Evolutionary conservation across 1,140 invertebrate species (phyloP).

Genomic region (Lysiphlebus fabarum): DNA sequence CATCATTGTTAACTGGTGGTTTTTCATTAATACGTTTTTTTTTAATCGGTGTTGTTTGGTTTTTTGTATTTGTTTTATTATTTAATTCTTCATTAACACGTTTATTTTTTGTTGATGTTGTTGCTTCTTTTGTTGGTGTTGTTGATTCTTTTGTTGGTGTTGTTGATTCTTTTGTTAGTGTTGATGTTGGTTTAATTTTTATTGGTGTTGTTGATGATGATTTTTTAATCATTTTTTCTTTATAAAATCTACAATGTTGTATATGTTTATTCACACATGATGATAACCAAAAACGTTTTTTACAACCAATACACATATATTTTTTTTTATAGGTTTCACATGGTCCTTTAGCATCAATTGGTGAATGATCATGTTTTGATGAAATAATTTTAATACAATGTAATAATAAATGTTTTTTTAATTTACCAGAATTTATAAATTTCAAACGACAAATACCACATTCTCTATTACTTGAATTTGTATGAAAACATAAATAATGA

Average conservation of each 20-base stretch:
- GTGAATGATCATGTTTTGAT: conserved; percentile 10
- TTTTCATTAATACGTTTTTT: too few species aligned
- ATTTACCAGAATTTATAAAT: neutral
- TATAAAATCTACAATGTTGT: neutral
- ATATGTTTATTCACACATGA: conserved; percentile 14
- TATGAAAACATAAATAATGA: conserved; percentile 16
- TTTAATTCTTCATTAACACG: too few species aligned
- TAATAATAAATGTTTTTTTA: conserved; percentile 5
- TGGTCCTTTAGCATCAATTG: conserved; percentile 13
- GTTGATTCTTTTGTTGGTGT: neutral
- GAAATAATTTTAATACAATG: conserved; percentile 13
- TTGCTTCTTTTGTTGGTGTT: neutral
- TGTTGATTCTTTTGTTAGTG: too few species aligned
- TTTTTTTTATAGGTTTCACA: conserved; percentile 18
- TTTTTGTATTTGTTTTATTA: too few species aligned
- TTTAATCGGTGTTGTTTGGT: too few species aligned
- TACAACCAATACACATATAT: conserved; percentile 16
- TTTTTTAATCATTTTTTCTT: neutral
- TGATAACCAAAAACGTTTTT: conserved; percentile 15
- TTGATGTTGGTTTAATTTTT: too few species aligned
- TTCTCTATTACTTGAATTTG: neutral
- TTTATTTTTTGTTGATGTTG: too few species aligned
- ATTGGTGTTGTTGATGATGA: neutral
- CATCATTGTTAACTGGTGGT: too few species aligned
- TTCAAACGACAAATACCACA: conserved; percentile 10